Conservation (phyloP, 2,797 vertebrate genomes). For the Cyclopterus lumpus region DNA sequence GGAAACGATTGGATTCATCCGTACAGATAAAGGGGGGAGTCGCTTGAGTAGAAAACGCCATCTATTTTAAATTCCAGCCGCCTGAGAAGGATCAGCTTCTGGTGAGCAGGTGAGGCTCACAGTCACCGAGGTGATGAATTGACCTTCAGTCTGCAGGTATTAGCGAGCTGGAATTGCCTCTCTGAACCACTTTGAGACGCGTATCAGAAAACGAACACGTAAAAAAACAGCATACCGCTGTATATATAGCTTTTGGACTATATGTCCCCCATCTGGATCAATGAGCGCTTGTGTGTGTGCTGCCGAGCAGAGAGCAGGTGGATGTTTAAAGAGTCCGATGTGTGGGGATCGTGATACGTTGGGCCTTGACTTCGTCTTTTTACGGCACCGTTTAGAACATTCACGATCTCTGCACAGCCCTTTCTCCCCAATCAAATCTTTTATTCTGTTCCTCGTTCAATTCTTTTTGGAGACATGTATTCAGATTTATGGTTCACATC, state of each 20-base stretch:
- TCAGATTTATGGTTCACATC: not conserved
- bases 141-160: slow-evolving; percentile 59
- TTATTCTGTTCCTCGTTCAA: not conserved
- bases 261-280: slow-evolving; percentile 19
- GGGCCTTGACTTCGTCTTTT: slow-evolving; percentile 11
- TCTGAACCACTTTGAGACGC: slow-evolving; percentile 37
- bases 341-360: not conserved
- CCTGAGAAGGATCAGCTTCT: slow-evolving; percentile 53
- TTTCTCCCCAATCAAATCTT: not conserved
- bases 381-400: not conserved
- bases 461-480: not conserved
- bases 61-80: slow-evolving; percentile 62
- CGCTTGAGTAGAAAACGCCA: slow-evolving; percentile 58
- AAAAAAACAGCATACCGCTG: slow-evolving; percentile 1
- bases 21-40: slow-evolving; percentile 50
- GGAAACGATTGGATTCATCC: slow-evolving; percentile 35
- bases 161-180: slow-evolving; percentile 45
- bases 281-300: slow-evolving; percentile 1
- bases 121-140: slow-evolving; percentile 67
- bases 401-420: not conserved
- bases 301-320: slow-evolving; percentile 3
- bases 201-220: slow-evolving; percentile 32
- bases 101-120: slow-evolving; percentile 59
- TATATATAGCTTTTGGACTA: not conserved
- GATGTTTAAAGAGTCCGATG: slow-evolving; percentile 29